Percentiles rank a stretch among this genome's conserved stretches.
phyloP scores from a whole-genome alignment of 2,113 vertebrate genomes.

The Tichodroma muraria region DNA sequence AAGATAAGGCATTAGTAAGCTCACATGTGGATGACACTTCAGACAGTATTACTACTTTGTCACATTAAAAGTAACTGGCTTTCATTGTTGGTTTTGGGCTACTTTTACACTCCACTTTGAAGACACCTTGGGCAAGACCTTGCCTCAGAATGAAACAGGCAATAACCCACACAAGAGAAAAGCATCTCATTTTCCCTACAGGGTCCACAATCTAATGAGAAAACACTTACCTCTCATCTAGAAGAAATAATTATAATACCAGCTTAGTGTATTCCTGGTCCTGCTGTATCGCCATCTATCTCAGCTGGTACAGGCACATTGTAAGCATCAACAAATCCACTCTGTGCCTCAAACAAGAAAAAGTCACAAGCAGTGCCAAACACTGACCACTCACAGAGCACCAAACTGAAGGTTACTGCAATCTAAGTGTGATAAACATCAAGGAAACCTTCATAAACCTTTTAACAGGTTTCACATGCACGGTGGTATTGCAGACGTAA shows the following conservation, averaged over 20 bases:
- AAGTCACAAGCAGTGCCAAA: not conserved
- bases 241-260: not conserved
- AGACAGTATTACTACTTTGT: not conserved
- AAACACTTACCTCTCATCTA: not conserved
- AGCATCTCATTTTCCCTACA: not conserved
- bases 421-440: not conserved
- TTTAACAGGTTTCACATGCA: not conserved
- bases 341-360: not conserved
- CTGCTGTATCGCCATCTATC: not conserved
- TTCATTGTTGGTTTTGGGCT: not conserved
- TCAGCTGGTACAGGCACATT: not conserved
- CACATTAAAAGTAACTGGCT: not conserved
- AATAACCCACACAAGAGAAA: not conserved
- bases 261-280: not conserved
- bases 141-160: not conserved
- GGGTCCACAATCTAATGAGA: not conserved
- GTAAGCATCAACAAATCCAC: not conserved
- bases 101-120: not conserved
- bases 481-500: rapidly evolving
- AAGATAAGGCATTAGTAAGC: not conserved
- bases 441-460: not conserved
- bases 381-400: not conserved
- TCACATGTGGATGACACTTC: not conserved
- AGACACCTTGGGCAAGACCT: not conserved
- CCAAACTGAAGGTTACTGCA: not conserved